phyloP scores from a whole-genome alignment of 2,797 vertebrate species.

The Dicrostonyx torquatus region DNA sequence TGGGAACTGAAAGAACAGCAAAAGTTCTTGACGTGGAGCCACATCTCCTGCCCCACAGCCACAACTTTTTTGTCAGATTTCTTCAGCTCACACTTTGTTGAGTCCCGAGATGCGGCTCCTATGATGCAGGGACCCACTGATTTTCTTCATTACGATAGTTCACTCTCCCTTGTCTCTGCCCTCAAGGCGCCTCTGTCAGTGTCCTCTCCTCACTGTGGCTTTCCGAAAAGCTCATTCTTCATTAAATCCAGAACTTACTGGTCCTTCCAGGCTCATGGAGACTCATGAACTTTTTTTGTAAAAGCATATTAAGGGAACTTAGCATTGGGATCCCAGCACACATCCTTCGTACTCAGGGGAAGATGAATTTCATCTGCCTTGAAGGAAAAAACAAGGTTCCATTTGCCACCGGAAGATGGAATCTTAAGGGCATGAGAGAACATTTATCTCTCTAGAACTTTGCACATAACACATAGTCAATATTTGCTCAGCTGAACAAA shows the following conservation, averaged over 20 bases:
- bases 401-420: neutral
- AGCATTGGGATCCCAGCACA: neutral
- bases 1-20: neutral
- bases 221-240: neutral
- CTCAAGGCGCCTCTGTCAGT: neutral
- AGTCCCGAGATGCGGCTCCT: neutral
- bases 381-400: neutral
- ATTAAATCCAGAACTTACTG: neutral
- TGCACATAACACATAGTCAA: neutral
- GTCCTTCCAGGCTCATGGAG: neutral
- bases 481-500: neutral
- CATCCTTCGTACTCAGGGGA: neutral
- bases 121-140: neutral
- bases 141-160: rapidly evolving
- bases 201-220: neutral
- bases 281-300: neutral
- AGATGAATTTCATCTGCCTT: neutral
- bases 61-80: neutral
- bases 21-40: neutral
- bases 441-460: neutral
- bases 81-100: neutral
- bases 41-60: neutral
- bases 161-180: neutral
- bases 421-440: neutral
- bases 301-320: neutral